Conservation (phyloP, 2,113 vertebrate genomes). For the Tenrec ecaudatus region DNA sequence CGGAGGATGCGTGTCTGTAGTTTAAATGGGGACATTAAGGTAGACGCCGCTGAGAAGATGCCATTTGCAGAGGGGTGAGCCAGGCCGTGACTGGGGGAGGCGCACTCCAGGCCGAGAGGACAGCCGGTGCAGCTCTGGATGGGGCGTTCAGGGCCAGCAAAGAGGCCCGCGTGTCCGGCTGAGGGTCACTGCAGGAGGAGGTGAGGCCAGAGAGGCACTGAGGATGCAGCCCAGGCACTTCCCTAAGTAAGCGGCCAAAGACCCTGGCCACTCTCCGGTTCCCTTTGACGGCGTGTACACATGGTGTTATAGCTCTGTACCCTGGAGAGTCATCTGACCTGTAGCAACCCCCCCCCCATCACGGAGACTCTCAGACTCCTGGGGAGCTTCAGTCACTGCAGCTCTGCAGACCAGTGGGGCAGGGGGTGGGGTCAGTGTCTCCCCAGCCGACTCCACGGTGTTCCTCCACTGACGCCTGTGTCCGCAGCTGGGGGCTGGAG, state of each 20-base stretch:
- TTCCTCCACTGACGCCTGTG: background rate
- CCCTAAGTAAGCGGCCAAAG: background rate
- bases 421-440: background rate
- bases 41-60: rapidly evolving
- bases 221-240: rapidly evolving
- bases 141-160: background rate
- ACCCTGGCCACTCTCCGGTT: background rate
- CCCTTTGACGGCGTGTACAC: no score
- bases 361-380: background rate
- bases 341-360: background rate
- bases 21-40: background rate
- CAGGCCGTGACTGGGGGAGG: rapidly evolving
- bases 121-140: background rate
- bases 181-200: background rate
- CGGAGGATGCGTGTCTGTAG: background rate
- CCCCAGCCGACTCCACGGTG: background rate
- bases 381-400: background rate
- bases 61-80: background rate
- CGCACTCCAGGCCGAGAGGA: background rate
- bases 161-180: background rate
- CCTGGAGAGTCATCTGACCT: background rate
- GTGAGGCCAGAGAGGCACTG: background rate
- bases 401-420: background rate
- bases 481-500: background rate
- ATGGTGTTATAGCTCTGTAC: background rate